Evolutionary conservation across 2,797 vertebrate genomes (phyloP).

Genomic region (Pipistrellus pipistrellus): DNA sequence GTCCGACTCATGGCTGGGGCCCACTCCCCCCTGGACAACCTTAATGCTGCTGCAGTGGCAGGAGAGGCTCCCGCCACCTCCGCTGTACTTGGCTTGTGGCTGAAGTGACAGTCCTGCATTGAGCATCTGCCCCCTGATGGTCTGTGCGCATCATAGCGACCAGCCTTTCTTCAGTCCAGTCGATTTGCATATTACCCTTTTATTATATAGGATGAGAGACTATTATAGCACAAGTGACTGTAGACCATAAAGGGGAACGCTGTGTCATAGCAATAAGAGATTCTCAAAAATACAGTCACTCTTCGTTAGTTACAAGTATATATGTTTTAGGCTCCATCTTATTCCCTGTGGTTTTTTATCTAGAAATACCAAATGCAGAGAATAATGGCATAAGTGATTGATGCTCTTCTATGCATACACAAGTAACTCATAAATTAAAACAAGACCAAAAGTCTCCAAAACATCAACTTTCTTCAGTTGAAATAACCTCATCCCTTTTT

Average conservation of each 20-base stretch:
- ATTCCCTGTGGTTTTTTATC: not conserved
- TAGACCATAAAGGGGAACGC: not conserved
- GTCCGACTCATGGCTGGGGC: no score
- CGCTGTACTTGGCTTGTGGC: no score
- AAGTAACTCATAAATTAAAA: constrained; percentile 52
- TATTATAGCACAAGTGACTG: not conserved
- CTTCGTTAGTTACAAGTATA: constrained; percentile 7
- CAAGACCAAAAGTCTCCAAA: constrained; percentile 58
- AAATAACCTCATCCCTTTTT: not conserved
- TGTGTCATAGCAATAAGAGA: not conserved
- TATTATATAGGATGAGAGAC: not conserved
- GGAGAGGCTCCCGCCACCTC: no score
- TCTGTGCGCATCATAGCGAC: no score
- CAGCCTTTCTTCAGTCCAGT: no score
- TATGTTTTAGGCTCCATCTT: constrained; percentile 45
- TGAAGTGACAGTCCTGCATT: no score
- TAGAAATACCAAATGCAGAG: not conserved
- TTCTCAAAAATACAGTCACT: constrained; percentile 2
- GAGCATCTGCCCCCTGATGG: no score
- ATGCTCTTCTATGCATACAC: not conserved
- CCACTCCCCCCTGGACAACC: no score
- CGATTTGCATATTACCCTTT: no score
- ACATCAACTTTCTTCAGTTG: not conserved
- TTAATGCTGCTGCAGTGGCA: no score
- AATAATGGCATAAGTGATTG: not conserved